Conservation (phyloP, 2,888 invertebrate species). For the Drosophila merina region DNA sequence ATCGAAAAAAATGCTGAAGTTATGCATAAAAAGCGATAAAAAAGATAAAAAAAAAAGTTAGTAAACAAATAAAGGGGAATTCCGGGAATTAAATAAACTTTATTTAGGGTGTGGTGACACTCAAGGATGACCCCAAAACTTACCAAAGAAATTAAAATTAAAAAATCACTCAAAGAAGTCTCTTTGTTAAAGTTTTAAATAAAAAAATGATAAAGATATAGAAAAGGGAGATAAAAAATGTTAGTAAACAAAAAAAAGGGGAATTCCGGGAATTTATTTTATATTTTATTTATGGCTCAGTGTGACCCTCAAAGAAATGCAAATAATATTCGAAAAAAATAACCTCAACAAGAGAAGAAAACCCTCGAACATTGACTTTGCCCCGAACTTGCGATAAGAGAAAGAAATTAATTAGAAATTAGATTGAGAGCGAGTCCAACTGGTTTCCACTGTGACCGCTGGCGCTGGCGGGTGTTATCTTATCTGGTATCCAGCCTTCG, state of each 20-base stretch:
- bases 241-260: too few species aligned
- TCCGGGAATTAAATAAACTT: neutral
- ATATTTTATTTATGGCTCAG: too few species aligned
- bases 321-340: neutral
- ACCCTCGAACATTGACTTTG: slow-evolving; percentile 11
- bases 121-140: neutral
- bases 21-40: too few species aligned
- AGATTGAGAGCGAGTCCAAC: slow-evolving; percentile 1
- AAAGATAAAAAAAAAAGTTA: neutral
- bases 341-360: neutral
- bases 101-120: neutral
- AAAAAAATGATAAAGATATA: too few species aligned
- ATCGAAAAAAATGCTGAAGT: neutral
- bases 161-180: neutral
- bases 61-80: neutral
- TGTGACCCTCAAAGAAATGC: too few species aligned
- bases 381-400: slow-evolving; percentile 1
- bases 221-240: too few species aligned
- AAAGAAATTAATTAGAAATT: slow-evolving; percentile 15
- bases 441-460: slow-evolving; percentile 3
- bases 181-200: too few species aligned
- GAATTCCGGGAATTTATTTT: too few species aligned
- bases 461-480: slow-evolving; percentile 13
- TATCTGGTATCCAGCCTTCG: slow-evolving; percentile 4
- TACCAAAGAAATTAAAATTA: neutral